phyloP scores from a whole-genome alignment of 2,888 invertebrate genomes.

The Agrotis ipsilon region DNA sequence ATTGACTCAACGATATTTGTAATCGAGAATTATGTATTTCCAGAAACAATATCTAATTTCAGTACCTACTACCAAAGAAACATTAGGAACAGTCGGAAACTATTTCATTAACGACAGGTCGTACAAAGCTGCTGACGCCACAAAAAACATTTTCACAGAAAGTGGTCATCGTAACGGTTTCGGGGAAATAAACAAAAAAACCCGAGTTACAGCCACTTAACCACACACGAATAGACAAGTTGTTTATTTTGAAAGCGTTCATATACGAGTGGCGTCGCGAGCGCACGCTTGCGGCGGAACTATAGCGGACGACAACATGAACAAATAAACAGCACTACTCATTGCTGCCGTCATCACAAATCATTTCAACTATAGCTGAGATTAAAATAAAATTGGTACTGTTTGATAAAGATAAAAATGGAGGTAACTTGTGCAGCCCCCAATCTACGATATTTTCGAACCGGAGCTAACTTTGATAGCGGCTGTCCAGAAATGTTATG shows the following conservation, averaged over 20 bases:
- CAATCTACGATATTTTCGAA: too few species aligned
- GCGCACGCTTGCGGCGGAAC: slow-evolving; percentile 46
- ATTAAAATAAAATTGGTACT: not conserved
- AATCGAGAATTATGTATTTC: not conserved
- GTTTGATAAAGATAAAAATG: not conserved
- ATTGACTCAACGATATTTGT: not conserved
- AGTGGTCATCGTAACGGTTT: slow-evolving; percentile 68
- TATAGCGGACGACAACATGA: slow-evolving; percentile 53
- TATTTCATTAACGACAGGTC: slow-evolving; percentile 36
- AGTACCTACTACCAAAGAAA: not conserved
- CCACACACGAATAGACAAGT: slow-evolving; percentile 77
- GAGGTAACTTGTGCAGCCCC: too few species aligned
- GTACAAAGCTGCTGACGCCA: slow-evolving; percentile 35
- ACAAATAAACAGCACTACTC: slow-evolving; percentile 58
- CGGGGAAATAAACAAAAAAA: slow-evolving; percentile 77
- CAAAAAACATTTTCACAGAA: slow-evolving; percentile 65
- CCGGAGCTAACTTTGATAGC: too few species aligned
- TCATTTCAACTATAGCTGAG: not conserved
- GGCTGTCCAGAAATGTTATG: too few species aligned
- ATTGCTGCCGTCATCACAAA: slow-evolving; percentile 34
- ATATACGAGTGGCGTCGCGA: slow-evolving; percentile 59
- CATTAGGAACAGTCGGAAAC: slow-evolving; percentile 3
- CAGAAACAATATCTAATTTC: not conserved
- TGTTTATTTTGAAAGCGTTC: slow-evolving; percentile 82
- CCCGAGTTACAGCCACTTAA: slow-evolving; percentile 77